Evolutionary conservation across 2,888 invertebrate species (phyloP).

Genomic region (Adelphocoris suturalis): DNA sequence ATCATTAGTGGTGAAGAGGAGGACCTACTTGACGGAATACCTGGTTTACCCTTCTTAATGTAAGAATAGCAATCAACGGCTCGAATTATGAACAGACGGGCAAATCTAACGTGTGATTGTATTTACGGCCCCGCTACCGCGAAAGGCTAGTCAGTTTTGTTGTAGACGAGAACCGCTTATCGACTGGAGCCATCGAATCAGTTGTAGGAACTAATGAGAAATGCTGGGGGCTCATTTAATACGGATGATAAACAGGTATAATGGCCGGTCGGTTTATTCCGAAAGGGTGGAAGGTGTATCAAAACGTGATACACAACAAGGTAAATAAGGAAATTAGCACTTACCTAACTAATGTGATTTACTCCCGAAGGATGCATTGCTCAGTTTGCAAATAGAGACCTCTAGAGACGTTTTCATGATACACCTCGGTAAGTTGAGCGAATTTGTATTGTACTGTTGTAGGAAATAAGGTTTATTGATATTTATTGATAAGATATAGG

Average conservation of each 20-base stretch:
- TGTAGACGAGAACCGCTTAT: not conserved
- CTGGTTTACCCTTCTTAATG: not conserved
- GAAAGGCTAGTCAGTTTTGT: not conserved
- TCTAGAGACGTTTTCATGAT: no score
- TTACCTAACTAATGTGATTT: not conserved
- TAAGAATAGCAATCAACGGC: not conserved
- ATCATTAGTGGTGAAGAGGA: not conserved
- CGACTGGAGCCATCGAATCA: not conserved
- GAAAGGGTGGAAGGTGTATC: not conserved
- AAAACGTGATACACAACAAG: conserved; percentile 37
- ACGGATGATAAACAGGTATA: conserved; percentile 21
- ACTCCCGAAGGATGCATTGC: not conserved
- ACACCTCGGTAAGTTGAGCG: no score
- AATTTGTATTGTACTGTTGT: no score
- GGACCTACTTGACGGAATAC: not conserved
- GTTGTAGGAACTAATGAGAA: conserved; percentile 12
- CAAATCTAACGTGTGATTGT: not conserved
- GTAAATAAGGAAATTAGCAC: not conserved
- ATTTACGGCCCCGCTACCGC: not conserved
- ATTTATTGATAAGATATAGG: no score
- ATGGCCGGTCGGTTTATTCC: conserved; percentile 1
- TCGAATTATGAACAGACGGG: not conserved
- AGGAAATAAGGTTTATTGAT: no score
- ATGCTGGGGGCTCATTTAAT: not conserved
- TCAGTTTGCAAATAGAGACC: no score